phyloP scores from a whole-genome alignment of 2,113 vertebrate species.

The Erythrocercus mccallii region DNA sequence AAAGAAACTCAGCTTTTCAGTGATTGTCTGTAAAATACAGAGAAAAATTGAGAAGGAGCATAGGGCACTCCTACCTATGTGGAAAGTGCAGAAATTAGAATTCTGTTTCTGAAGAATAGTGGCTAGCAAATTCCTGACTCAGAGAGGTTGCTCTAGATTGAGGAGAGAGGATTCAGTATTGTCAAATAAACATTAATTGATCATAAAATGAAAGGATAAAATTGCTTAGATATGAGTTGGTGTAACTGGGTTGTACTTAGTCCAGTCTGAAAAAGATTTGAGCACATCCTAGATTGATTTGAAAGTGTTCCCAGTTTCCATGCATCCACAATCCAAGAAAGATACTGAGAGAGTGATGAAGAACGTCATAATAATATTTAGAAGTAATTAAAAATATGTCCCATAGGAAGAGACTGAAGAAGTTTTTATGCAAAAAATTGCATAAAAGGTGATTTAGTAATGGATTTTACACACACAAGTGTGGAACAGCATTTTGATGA shows the following conservation, averaged over 20 bases:
- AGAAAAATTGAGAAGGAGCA: background rate
- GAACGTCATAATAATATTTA: background rate
- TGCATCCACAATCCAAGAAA: background rate
- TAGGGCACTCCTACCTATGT: background rate
- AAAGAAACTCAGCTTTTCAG: background rate
- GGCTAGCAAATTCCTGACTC: background rate
- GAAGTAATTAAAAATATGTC: background rate
- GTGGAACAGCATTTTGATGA: background rate
- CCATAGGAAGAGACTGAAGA: background rate
- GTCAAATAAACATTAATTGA: background rate
- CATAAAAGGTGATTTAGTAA: background rate
- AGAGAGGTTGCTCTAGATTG: background rate
- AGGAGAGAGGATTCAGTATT: background rate
- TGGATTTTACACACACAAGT: background rate
- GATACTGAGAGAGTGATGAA: background rate
- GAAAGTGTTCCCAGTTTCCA: background rate
- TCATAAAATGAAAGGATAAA: background rate
- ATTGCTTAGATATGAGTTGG: background rate
- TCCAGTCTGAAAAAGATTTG: background rate
- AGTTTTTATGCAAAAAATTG: background rate
- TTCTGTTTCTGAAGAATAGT: background rate
- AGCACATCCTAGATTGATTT: background rate
- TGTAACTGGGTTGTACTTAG: background rate
- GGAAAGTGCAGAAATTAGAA: background rate
- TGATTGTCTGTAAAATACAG: background rate